Percentiles rank a stretch among this genome's conserved stretches.
Evolutionary conservation across 1,140 invertebrate species (phyloP).

Genomic region (Antheraea mylitta): DNA sequence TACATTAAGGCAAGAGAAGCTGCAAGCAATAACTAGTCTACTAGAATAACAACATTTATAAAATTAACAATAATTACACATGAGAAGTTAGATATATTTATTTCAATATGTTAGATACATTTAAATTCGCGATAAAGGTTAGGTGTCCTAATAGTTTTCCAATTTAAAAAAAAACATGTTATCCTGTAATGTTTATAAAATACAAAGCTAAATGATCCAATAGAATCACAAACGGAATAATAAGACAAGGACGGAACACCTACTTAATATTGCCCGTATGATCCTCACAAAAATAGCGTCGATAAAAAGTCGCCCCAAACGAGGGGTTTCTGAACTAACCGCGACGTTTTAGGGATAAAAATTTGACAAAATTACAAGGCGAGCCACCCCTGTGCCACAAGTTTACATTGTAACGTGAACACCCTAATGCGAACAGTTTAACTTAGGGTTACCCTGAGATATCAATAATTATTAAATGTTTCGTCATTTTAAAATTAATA

Average conservation of each 20-base stretch:
- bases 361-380: slow-evolving; percentile 73
- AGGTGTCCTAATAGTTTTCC: too few species aligned
- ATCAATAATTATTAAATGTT: not conserved
- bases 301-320: slow-evolving; percentile 43
- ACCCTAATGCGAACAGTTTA: slow-evolving; percentile 71
- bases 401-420: slow-evolving; percentile 75
- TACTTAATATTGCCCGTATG: slow-evolving; percentile 44
- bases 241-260: slow-evolving; percentile 40
- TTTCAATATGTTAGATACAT: too few species aligned
- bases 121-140: too few species aligned
- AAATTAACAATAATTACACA: too few species aligned
- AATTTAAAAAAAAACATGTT: too few species aligned
- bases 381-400: slow-evolving; percentile 46
- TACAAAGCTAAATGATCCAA: not conserved
- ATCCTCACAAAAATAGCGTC: slow-evolving; percentile 15
- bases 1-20: too few species aligned
- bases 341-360: slow-evolving; percentile 61
- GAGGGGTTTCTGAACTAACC: slow-evolving; percentile 42
- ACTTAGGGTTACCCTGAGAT: slow-evolving; percentile 47
- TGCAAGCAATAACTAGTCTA: too few species aligned
- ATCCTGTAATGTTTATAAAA: not conserved
- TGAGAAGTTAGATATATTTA: too few species aligned
- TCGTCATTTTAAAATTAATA: not conserved
- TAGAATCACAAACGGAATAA: slow-evolving; percentile 13
- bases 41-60: too few species aligned